Evolutionary conservation across 2,797 vertebrate species (phyloP).

Genomic region (Pangasius sanitwongsei): DNA sequence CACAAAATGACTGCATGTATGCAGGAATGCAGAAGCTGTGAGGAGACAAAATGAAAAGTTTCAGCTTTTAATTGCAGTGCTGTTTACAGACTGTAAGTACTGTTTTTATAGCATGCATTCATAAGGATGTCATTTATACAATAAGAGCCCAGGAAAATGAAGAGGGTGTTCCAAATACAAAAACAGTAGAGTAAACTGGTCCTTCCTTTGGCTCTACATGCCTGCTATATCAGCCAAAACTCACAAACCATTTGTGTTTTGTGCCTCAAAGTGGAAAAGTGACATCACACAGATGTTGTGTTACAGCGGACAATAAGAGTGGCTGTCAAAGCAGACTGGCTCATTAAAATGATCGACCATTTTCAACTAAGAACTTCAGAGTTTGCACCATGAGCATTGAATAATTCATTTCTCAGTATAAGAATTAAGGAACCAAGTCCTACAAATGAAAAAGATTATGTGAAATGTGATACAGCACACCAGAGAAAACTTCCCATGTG

Average conservation of each 20-base stretch:
- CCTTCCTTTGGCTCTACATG: slow-evolving; percentile 40
- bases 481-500: not conserved
- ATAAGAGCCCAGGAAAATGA: not conserved
- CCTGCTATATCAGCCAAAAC: slow-evolving; percentile 38
- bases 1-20: not conserved
- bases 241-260: not conserved
- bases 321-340: not conserved
- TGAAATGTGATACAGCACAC: not conserved
- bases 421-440: not conserved
- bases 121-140: slow-evolving; percentile 5
- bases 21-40: not conserved
- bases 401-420: slow-evolving; percentile 16
- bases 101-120: not conserved
- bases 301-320: not conserved
- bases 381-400: not conserved
- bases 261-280: not conserved
- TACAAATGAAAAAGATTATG: not conserved
- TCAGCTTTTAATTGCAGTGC: not conserved
- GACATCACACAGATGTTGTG: not conserved
- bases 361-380: not conserved
- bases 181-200: not conserved
- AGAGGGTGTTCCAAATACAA: not conserved
- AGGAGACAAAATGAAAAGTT: not conserved
- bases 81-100: not conserved
- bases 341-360: not conserved